Evolutionary conservation across 2,113 vertebrate genomes (phyloP).

Genomic region (Solea senegalensis): DNA sequence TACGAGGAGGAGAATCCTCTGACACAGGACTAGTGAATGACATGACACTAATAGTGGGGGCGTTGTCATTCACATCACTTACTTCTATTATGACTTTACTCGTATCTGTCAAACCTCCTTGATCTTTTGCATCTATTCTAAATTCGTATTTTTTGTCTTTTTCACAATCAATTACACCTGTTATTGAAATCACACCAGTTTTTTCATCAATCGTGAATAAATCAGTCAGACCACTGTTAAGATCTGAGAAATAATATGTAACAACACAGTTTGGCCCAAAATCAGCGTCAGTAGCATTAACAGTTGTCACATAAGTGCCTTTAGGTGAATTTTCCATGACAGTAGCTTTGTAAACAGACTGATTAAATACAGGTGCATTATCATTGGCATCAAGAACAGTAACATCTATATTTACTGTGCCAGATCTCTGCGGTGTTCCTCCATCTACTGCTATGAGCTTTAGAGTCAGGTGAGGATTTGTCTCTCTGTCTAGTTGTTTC

Average conservation of each 20-base stretch:
- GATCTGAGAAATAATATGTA: conserved; percentile 59
- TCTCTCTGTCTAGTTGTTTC: conserved; percentile 72
- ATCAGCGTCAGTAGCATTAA: conserved; percentile 67
- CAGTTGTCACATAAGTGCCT: conserved; percentile 6
- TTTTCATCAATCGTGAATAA: conserved; percentile 55
- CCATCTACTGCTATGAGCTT: conserved; percentile 68
- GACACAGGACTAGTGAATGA: conserved; percentile 53
- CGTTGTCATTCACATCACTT: conserved; percentile 69
- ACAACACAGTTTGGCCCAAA: conserved; percentile 68
- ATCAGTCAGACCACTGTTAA: conserved; percentile 5
- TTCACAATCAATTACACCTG: conserved; percentile 68
- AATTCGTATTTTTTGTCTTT: conserved; percentile 65
- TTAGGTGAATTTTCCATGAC: conserved; percentile 14
- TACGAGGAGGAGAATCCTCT: conserved; percentile 49
- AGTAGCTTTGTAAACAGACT: conserved; percentile 47
- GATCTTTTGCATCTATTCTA: conserved; percentile 63
- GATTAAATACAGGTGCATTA: conserved; percentile 46
- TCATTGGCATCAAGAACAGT: conserved; percentile 61
- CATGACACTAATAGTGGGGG: conserved; percentile 49
- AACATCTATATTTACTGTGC: conserved; percentile 63
- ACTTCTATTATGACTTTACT: conserved; percentile 70
- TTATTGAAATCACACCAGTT: conserved; percentile 34
- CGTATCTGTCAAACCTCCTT: conserved; percentile 33
- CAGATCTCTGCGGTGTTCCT: conserved; percentile 63
- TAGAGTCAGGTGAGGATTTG: conserved; percentile 34